A percentile compares a stretch with the other conserved stretches of the same genome.
phyloP scores from a whole-genome alignment of 2,113 vertebrate genomes.

The Campylomormyrus tamandua region DNA sequence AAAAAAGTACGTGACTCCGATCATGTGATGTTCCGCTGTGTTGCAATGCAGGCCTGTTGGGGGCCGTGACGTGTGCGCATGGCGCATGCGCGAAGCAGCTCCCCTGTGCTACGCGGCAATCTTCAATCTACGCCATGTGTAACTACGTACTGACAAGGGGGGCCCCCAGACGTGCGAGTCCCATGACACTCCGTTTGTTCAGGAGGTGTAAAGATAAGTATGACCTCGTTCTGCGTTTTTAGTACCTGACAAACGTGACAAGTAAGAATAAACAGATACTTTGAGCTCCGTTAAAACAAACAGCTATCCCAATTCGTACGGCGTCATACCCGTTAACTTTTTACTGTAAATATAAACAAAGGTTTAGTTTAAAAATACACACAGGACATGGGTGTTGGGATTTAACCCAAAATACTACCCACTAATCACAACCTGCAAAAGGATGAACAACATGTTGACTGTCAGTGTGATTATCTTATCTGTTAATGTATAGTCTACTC shows the following conservation, averaged over 20 bases:
- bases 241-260: background rate
- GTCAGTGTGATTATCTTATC: background rate
- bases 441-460: background rate
- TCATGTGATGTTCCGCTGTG: constrained; percentile 15
- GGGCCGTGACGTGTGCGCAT: background rate
- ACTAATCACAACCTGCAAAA: background rate
- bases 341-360: background rate
- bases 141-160: background rate
- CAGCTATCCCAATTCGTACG: background rate
- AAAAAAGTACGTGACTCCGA: constrained; percentile 8
- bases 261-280: background rate
- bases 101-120: background rate
- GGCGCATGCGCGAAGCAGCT: background rate
- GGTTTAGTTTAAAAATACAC: background rate
- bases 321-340: background rate
- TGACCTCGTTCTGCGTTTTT: background rate
- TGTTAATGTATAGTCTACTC: background rate
- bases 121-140: background rate
- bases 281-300: background rate
- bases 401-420: background rate
- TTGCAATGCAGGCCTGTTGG: background rate
- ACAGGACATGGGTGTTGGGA: background rate
- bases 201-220: background rate
- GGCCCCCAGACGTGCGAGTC: background rate
- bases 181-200: background rate